Conservation (phyloP, 2,113 vertebrate genomes). For the Girardinichthys multiradiatus region DNA sequence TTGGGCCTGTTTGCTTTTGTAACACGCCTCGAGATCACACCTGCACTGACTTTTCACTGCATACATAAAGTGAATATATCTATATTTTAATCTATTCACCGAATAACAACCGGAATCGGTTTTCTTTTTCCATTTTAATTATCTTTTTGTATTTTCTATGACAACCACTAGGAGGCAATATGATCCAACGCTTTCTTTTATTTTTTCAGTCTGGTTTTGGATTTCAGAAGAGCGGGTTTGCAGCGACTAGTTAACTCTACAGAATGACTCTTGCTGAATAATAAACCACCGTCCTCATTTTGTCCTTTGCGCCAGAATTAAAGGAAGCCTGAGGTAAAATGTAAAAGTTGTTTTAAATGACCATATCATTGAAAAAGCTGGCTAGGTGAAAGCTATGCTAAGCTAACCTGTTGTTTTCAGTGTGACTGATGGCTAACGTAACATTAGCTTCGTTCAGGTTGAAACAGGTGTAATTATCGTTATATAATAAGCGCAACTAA, state of each 20-base stretch:
- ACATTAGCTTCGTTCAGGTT: slow-evolving; percentile 47
- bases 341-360: background rate
- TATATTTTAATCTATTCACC: too few species aligned
- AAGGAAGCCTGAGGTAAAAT: background rate
- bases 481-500: background rate
- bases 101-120: too few species aligned
- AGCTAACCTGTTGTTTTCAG: slow-evolving; percentile 47
- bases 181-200: background rate
- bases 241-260: slow-evolving; percentile 3
- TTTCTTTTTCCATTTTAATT: background rate
- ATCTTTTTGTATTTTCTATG: background rate
- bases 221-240: slow-evolving; percentile 12
- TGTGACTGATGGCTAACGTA: slow-evolving; percentile 24
- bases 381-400: slow-evolving; percentile 30
- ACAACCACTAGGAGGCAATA: slow-evolving; percentile 38
- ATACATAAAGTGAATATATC: too few species aligned
- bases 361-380: slow-evolving; percentile 10
- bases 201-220: background rate
- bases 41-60: too few species aligned
- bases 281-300: background rate
- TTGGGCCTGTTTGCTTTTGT: too few species aligned
- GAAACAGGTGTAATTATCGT: slow-evolving; percentile 31
- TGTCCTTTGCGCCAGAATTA: background rate
- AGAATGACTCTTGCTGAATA: slow-evolving; percentile 10
- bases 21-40: too few species aligned